Evolutionary conservation across 2,113 vertebrate genomes (phyloP).

Genomic region (Ceyx margarethae): DNA sequence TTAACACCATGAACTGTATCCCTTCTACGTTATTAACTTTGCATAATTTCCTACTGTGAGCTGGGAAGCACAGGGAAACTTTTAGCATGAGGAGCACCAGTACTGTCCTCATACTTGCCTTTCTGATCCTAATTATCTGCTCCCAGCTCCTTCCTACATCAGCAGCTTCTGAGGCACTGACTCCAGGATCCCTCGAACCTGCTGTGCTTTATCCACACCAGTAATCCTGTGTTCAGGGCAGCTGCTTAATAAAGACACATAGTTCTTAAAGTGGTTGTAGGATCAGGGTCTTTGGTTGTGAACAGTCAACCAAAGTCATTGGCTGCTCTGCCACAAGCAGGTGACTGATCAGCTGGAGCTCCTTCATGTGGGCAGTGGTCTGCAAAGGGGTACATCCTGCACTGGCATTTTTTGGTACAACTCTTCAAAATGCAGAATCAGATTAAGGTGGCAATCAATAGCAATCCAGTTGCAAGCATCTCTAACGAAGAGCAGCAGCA

Average conservation of each 20-base stretch:
- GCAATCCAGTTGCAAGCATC: not conserved
- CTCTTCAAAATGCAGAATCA: constrained; percentile 33
- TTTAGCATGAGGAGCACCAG: not conserved
- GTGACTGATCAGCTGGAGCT: constrained; percentile 33
- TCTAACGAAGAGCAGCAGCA: constrained; percentile 23
- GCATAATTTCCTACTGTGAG: not conserved
- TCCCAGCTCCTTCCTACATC: not conserved
- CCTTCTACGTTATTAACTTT: not conserved
- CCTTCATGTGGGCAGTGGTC: constrained; percentile 2
- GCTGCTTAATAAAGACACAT: not conserved
- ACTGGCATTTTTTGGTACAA: not conserved
- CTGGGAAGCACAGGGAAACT: not conserved
- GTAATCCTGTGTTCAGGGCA: not conserved
- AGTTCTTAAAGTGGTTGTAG: not conserved
- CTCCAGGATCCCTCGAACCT: not conserved
- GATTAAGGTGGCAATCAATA: constrained; percentile 37
- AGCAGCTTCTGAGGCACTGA: not conserved
- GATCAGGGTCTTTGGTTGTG: not conserved
- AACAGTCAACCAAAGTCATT: not conserved
- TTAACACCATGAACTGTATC: not conserved
- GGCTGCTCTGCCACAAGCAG: constrained; percentile 20
- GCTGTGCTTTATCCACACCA: accelerated
- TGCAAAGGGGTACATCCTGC: not conserved
- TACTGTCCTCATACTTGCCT: not conserved
- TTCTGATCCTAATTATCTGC: not conserved